Evolutionary conservation across 2,888 invertebrate species (phyloP), one percentile per base, ranked within the genome.

Genomic region (Ormyrus labotus): DNA sequence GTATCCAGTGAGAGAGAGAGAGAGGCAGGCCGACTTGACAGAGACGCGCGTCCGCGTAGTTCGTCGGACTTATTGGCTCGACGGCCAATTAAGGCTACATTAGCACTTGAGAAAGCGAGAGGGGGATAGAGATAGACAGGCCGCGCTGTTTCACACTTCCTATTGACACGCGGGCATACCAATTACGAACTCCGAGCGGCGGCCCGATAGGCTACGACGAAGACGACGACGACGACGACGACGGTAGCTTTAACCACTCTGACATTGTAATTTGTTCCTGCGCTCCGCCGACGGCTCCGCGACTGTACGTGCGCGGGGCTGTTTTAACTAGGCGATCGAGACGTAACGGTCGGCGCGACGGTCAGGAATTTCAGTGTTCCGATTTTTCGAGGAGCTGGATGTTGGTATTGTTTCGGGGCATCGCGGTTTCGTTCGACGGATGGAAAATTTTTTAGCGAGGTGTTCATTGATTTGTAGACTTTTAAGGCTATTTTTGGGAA

Each of bases 151-250:
- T 83, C 83, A 85, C 85, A 86, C 86, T 87, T 88, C 87, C 88
- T 88, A 85, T 83, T 86, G 84, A 83, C 86, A 79, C 81, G 77
- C 81, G 78, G 70, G 88, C 86, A 89, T 89, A 87, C 84, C 85
- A 88, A 88, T 81, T 82, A 80, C 51, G n/a, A 65, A 71, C 71
- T 51, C 50, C 51, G n/a, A 53, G 71, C 13, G n/a, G 50, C 19
- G n/a, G 50, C 19, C 9, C 63, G 10, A 6, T 11, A 11, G n/a
- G 57, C 57, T n/a, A n/a, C 57, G 9, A n/a, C 57, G 11, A 9
- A 7, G 34, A 60, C 60, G 13, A 57, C n/a, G n/a, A 34, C 55
- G 45, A 11, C 63, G 6, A 34, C 48, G 67, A 34, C 51, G 8
- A 19, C 64, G 63, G 7, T 51, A n/a, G 50, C 48, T 13, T 50